Base-by-base conservation (phyloP, 2,113 vertebrate genomes). In the Oplegnathus fasciatus region DNA sequence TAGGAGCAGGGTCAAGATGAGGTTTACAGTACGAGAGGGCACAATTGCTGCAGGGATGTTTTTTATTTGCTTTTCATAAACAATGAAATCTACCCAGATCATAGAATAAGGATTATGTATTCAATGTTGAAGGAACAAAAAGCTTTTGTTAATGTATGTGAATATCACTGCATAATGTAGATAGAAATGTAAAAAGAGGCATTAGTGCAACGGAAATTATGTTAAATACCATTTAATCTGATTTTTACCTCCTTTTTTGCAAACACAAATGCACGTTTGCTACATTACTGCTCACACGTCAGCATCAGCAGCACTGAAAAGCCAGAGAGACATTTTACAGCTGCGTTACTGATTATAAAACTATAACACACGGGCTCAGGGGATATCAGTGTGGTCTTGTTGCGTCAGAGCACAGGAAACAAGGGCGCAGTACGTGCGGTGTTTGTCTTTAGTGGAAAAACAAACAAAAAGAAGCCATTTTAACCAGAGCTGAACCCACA, bases 391-490 rank as follows among this genome's bases (percentile, higher is more conserved):
- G 18, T 10, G 40, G 22, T 34, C 81, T 48, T 73, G 65, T 85
- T 88, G 65, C 83, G 60, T 93, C 88, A 92, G 78, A 68, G 87
- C 78, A 75, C 28, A 44, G 75, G 64, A 70, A 65, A 78, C 46
- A 75, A 54, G 17, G 57, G 78, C 82, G 40, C 52, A 42, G 75
- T 42, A 69, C 22, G 14, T 11, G 1, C 83, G 3, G 24, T 84
- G 89, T 90, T 90, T 89, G 83, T 70, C 75, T 62, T 73, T 6
- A 50, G 78, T 81, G 89, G 92, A 91, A 93, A 87, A 92, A 91
- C 91, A 93, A 93, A 95, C 87, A 92, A n/a, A 72, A 81, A 80
- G 77, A 73, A 61, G 46, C 82, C 78, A 78, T 86, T 88, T 87
- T 69, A 85, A 89, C 40, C 69, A 24, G 34, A 81, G 73, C 64